Percentiles rank a stretch among this genome's conserved stretches.
Evolutionary conservation across 2,888 invertebrate species (phyloP).

Genomic region (Gortyna flavago): DNA sequence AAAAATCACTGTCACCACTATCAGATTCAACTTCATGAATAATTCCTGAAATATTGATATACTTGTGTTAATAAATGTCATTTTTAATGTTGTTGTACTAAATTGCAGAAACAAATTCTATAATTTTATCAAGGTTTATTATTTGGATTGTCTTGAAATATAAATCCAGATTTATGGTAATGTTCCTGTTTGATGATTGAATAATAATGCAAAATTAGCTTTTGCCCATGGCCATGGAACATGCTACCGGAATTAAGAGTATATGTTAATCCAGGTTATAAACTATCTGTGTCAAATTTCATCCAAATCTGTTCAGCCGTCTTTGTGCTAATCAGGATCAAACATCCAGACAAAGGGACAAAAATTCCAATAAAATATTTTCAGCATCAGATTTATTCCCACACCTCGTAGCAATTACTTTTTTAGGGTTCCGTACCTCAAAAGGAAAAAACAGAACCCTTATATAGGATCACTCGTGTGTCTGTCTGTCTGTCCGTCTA

Average conservation of each 20-base stretch:
- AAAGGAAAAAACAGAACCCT: too few species aligned
- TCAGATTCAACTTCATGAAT: constrained; percentile 83
- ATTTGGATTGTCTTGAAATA: background rate
- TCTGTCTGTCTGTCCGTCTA: too few species aligned
- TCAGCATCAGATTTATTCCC: background rate
- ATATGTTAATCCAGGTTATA: background rate
- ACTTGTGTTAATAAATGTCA: background rate
- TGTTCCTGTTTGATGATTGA: background rate
- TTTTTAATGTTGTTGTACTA: background rate
- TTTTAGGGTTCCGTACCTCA: too few species aligned
- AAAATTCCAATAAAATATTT: background rate
- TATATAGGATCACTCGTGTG: too few species aligned
- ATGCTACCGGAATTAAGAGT: background rate
- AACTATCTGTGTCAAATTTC: background rate
- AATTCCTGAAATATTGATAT: constrained; percentile 79
- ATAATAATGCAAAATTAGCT: background rate
- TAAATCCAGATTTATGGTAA: background rate
- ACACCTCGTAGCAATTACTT: background rate
- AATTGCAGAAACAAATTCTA: background rate
- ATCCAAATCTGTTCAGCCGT: background rate
- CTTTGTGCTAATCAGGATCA: background rate
- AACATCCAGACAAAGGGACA: background rate
- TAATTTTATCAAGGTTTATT: background rate
- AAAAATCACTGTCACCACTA: constrained; percentile 87
- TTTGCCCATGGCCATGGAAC: background rate